Evolutionary conservation across 1,140 invertebrate genomes (phyloP), one percentile per base, ranked within the genome.

Genomic region (Babylonia areolata): DNA sequence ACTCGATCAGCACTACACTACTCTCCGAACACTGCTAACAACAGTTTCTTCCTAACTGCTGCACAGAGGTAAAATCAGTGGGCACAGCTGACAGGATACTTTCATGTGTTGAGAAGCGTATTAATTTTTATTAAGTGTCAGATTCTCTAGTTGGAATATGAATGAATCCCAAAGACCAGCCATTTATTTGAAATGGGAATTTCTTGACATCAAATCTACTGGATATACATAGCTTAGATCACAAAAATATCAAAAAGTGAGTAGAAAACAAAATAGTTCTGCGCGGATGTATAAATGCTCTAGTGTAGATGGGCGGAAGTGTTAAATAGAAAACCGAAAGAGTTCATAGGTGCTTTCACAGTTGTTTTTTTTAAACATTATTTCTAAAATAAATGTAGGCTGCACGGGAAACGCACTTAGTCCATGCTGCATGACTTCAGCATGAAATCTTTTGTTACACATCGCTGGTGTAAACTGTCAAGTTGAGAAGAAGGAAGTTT

Each of bases 401-500:
- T 17, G 17, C 39, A 46, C 69, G 64, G 82, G 23, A 2, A 39
- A 42, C 28, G 46, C 28, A n/a, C 20, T 40, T 11, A 1, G 15
- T 84, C 20, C 82, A 75, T 71, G 64, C 82, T 73, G 31, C 33
- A 37, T 84, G 6, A 37, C n/a, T 84, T 73, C 58, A 80, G 39
- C 64, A 84, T 73, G 64, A 40, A 35, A 23, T 42, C 15, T 51
- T 46, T 80, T 83, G 64, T 77, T 64, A 78, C 46, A 46, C 37
- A 64, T 80, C 33, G n/a, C 11, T 46, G 54, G 37, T 39, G 17
- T 69, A 15, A 64, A 28, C 35, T n/a, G 84, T 51, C n/a, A 78
- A 80, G 82, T 33, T 80, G 69, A 85, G 35, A 33, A 84, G 69
- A 40, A 64, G 42, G 73, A 84, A n/a, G n/a, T n/a, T 51, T 86